These are phyloP conservation scores for Timema podura DNA, from an alignment of 2,888 invertebrate species.

Conservation along the genomic window DNA sequence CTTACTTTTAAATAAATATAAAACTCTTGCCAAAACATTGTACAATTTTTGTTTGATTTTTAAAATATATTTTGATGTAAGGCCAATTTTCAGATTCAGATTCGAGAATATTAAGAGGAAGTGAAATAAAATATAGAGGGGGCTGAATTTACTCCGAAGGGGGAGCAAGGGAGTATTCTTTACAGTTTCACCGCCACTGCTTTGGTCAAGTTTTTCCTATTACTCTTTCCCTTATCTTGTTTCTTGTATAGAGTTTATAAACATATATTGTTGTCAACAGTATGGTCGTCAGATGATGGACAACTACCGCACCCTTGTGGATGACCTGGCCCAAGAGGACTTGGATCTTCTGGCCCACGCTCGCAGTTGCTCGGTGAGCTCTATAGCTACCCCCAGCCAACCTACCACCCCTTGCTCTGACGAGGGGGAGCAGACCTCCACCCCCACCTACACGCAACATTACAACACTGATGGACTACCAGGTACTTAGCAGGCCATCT, in stretches of 20 bases:
- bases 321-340: conserved; percentile 80
- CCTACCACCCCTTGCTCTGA: conserved; percentile 26
- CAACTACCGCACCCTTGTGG: conserved; percentile 78
- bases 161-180: neutral
- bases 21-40: too few relatives aligned
- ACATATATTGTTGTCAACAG: conserved; percentile 38
- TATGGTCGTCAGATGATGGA: conserved; percentile 80
- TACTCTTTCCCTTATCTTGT: conserved; percentile 5
- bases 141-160: neutral
- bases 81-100: too few relatives aligned
- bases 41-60: too few relatives aligned
- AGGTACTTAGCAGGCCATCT: conserved; percentile 1
- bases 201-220: neutral
- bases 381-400: conserved; percentile 51
- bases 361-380: conserved; percentile 78
- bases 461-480: conserved; percentile 20
- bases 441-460: conserved; percentile 22
- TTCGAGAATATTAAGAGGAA: too few relatives aligned
- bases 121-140: neutral
- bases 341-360: conserved; percentile 76
- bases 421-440: conserved; percentile 16
- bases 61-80: too few relatives aligned
- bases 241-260: conserved; percentile 5
- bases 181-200: neutral
- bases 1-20: too few relatives aligned